Conservation (phyloP, 2,888 invertebrate species). For the Drosophila siamana region DNA sequence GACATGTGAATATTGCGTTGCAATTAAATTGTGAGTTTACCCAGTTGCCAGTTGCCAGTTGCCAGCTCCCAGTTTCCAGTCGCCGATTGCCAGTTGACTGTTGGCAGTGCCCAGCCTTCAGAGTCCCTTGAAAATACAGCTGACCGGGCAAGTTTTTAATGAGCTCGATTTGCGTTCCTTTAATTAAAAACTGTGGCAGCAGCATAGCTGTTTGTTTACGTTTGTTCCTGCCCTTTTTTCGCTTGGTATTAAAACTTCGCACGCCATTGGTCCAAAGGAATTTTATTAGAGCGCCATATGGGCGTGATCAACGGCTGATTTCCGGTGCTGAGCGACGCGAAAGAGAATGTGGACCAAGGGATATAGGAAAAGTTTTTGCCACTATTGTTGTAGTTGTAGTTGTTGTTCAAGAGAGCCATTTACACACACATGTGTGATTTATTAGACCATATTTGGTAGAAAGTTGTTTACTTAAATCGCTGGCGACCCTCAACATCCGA, state of each 20-base stretch:
- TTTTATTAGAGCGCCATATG: constrained; percentile 70
- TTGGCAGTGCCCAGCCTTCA: constrained; percentile 2
- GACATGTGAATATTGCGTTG: constrained; percentile 48
- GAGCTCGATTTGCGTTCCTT: constrained; percentile 63
- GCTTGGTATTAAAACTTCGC: constrained; percentile 58
- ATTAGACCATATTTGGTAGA: constrained; percentile 61
- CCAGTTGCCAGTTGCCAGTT: constrained; percentile 3
- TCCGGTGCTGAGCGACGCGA: constrained; percentile 7
- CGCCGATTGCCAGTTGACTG: background rate
- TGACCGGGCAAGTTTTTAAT: constrained; percentile 70
- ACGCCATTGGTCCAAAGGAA: constrained; percentile 51
- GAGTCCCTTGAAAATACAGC: constrained; percentile 33
- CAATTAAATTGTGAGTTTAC: constrained; percentile 56
- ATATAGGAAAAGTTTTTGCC: constrained; percentile 54
- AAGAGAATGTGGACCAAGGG: constrained; percentile 22
- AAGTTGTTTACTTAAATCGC: constrained; percentile 57
- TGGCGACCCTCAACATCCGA: constrained; percentile 49
- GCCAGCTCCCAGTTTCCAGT: background rate
- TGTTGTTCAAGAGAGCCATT: constrained; percentile 28
- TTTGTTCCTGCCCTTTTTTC: constrained; percentile 42
- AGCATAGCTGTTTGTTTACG: constrained; percentile 48
- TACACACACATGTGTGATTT: constrained; percentile 59
- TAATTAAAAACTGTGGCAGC: constrained; percentile 69
- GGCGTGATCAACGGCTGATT: constrained; percentile 51
- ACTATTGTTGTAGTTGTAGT: constrained; percentile 35